Percentiles rank a stretch among this genome's conserved stretches.
Conservation (phyloP, 2,888 invertebrate species). For the Halictus ligatus region DNA sequence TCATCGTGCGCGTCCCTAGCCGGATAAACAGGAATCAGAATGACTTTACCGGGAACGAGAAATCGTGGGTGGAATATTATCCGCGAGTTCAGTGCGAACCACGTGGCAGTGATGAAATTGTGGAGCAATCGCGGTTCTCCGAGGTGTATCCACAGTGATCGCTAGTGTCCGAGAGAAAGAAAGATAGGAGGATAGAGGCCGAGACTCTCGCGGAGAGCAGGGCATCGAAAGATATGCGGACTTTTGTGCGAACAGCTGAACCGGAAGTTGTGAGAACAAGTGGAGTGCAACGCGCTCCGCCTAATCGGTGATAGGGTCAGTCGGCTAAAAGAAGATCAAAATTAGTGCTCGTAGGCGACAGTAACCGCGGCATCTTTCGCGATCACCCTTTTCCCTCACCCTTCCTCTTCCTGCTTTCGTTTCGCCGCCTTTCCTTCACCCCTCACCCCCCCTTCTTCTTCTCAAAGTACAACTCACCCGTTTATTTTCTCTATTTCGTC, state of each 20-base stretch:
- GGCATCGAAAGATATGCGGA: slow-evolving; percentile 70
- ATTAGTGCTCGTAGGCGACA: slow-evolving; percentile 38
- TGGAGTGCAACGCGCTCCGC: slow-evolving; percentile 68
- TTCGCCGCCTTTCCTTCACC: not conserved
- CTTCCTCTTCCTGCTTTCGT: slow-evolving; percentile 12
- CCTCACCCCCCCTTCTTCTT: not conserved
- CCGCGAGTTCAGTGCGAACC: slow-evolving; percentile 47
- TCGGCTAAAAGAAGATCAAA: slow-evolving; percentile 57
- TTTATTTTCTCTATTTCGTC: slow-evolving; percentile 18
- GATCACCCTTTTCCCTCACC: slow-evolving; percentile 29
- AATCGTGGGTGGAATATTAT: slow-evolving; percentile 60
- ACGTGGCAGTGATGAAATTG: slow-evolving; percentile 64
- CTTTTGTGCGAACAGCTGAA: slow-evolving; percentile 72
- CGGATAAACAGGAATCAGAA: slow-evolving; percentile 40
- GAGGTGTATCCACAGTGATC: slow-evolving; percentile 57
- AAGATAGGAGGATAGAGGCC: slow-evolving; percentile 32
- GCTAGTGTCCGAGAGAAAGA: slow-evolving; percentile 50
- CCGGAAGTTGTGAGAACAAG: slow-evolving; percentile 73
- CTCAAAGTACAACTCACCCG: not conserved
- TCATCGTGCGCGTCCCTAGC: slow-evolving; percentile 26
- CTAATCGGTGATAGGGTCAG: slow-evolving; percentile 74
- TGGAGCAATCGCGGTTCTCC: slow-evolving; percentile 39
- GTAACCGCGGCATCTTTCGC: slow-evolving; percentile 48
- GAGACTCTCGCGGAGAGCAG: slow-evolving; percentile 51
- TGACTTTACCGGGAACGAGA: slow-evolving; percentile 52